Evolutionary conservation across 2,797 vertebrate species (phyloP).

Genomic region (Pangasius mekongensis): DNA sequence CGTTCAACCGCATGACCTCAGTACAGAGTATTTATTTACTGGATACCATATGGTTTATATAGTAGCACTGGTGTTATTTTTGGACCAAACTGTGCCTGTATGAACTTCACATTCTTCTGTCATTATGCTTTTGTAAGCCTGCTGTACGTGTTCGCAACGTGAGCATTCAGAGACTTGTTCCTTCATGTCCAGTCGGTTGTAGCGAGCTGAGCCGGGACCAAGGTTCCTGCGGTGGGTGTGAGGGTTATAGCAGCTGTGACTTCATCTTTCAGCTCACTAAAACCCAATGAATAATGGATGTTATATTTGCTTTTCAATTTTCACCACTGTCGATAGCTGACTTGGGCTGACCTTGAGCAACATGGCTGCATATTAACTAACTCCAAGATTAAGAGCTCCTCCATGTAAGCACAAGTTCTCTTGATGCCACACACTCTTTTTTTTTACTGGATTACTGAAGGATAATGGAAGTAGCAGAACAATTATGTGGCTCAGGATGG

Average conservation of each 20-base stretch:
- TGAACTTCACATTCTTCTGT: conserved; percentile 44
- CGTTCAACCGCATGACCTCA: conserved; percentile 29
- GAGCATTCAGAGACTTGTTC: conserved; percentile 27
- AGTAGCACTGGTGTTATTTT: conserved; percentile 40
- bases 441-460: conserved; percentile 20
- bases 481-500: neutral
- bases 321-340: conserved; percentile 44
- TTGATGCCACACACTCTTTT: conserved; percentile 1
- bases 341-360: conserved; percentile 37
- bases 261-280: conserved; percentile 36
- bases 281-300: conserved; percentile 52
- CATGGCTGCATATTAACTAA: conserved; percentile 45
- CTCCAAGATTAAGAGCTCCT: conserved; percentile 30
- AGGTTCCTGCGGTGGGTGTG: conserved; percentile 18
- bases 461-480: neutral
- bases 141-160: conserved; percentile 15
- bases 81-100: conserved; percentile 22
- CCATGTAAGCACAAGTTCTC: conserved; percentile 3
- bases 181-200: conserved; percentile 37
- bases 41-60: conserved; percentile 39
- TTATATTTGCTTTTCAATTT: conserved; percentile 54
- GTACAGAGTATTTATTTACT: neutral
- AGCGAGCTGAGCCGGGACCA: conserved; percentile 4
- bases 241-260: conserved; percentile 36
- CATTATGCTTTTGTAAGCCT: conserved; percentile 27